Conservation (phyloP, 2,113 vertebrate genomes). For the Suncus etruscus region DNA sequence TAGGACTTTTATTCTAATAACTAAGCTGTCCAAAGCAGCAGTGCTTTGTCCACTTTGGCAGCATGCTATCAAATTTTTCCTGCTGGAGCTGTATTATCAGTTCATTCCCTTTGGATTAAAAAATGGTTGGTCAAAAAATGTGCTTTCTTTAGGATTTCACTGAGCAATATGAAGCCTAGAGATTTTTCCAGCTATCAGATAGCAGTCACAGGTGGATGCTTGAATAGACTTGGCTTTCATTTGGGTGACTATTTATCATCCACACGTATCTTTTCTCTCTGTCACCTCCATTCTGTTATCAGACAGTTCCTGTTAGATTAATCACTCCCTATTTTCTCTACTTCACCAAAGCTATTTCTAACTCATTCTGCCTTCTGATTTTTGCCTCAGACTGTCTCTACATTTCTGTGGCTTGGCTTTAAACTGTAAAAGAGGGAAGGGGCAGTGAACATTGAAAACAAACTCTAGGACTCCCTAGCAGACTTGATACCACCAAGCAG, state of each 20-base stretch:
- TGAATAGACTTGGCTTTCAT: slow-evolving; percentile 19
- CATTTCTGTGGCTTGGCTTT: background rate
- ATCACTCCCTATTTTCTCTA: background rate
- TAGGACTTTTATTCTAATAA: background rate
- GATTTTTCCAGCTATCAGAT: slow-evolving; percentile 23
- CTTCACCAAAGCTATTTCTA: background rate
- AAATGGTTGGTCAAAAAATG: background rate
- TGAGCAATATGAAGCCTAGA: background rate
- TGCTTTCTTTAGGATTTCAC: background rate
- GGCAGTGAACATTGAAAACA: too few relatives aligned
- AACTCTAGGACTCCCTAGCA: too few relatives aligned
- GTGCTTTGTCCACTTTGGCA: background rate
- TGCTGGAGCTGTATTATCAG: slow-evolving; percentile 25
- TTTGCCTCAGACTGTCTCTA: background rate
- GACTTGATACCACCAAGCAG: too few relatives aligned
- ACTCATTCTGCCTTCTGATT: background rate
- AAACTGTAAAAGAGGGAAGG: too few relatives aligned
- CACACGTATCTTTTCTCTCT: background rate
- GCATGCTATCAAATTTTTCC: slow-evolving; percentile 25
- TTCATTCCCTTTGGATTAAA: slow-evolving; percentile 54
- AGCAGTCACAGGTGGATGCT: background rate
- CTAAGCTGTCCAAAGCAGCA: background rate
- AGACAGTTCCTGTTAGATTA: background rate
- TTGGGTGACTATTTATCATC: background rate
- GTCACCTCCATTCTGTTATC: background rate